These are phyloP conservation scores for Ceratotherium simum DNA, from an alignment of 2,113 vertebrate species.

Conservation along the genomic window DNA sequence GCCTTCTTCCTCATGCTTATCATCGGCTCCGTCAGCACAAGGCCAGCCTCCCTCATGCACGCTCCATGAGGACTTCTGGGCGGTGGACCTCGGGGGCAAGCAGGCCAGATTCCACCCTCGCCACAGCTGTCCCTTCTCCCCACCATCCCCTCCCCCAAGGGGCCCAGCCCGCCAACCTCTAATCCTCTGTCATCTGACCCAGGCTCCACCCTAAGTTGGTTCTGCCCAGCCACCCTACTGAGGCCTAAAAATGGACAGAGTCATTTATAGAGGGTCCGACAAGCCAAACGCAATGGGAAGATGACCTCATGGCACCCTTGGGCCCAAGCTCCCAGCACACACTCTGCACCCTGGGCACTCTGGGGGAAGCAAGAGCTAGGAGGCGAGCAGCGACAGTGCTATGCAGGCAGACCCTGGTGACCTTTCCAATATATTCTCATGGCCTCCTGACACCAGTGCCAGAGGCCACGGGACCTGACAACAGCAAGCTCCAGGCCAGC, in stretches of 20 bases:
- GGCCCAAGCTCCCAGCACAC: background rate
- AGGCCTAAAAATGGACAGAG: conserved; percentile 80
- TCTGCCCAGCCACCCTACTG: conserved; percentile 55
- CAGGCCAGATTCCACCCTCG: background rate
- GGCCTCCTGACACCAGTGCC: background rate
- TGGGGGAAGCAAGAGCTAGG: background rate
- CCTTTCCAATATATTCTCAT: background rate
- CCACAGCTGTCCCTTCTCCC: conserved; percentile 72
- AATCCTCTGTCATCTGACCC: conserved; percentile 81
- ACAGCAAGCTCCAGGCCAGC: background rate
- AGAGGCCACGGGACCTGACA: background rate
- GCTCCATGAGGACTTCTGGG: background rate
- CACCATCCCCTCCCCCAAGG: conserved; percentile 17
- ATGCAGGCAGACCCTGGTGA: background rate
- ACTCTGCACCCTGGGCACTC: background rate
- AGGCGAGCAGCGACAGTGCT: rapidly evolving
- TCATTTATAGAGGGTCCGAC: conserved; percentile 76
- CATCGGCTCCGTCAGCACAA: background rate
- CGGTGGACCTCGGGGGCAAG: background rate
- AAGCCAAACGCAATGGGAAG: conserved; percentile 64
- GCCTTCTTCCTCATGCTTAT: background rate
- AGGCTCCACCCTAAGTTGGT: conserved; percentile 64
- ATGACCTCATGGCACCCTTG: conserved; percentile 62
- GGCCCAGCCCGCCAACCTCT: conserved; percentile 53
- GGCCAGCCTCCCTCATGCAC: background rate